These are phyloP conservation scores for Tinamus major DNA, from an alignment of 2,797 vertebrate species.

Conservation along the genomic window DNA sequence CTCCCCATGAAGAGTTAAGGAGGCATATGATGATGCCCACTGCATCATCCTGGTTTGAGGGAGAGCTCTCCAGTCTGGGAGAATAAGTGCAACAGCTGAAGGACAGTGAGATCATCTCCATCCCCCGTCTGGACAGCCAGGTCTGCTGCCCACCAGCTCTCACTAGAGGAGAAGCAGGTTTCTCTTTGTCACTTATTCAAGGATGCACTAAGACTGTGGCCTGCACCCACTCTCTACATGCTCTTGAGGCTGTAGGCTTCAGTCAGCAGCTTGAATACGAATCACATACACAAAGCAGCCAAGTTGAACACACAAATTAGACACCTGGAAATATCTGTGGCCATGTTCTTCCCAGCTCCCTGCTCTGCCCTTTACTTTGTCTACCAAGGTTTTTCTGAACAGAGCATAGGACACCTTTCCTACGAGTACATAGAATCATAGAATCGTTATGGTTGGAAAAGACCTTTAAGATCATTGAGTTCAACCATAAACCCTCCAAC, in stretches of 20 bases:
- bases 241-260: background rate
- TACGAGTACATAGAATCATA: background rate
- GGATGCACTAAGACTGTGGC: background rate
- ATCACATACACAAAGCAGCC: accelerated
- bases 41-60: background rate
- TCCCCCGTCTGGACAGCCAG: background rate
- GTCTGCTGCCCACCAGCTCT: background rate
- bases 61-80: background rate
- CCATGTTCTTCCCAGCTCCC: background rate
- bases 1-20: background rate
- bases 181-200: background rate
- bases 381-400: accelerated
- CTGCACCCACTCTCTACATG: background rate
- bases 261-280: background rate
- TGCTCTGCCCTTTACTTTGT: background rate
- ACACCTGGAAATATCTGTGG: background rate
- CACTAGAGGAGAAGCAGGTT: background rate
- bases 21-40: background rate
- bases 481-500: too few species aligned
- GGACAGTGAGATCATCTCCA: background rate
- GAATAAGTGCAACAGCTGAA: background rate
- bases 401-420: background rate
- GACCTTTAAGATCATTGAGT: too few species aligned
- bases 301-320: background rate
- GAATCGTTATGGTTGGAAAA: too few species aligned